Evolutionary conservation across 2,797 vertebrate genomes (phyloP), one percentile per base, ranked within the genome.

Genomic region (Schizopygopsis malacanthus): DNA sequence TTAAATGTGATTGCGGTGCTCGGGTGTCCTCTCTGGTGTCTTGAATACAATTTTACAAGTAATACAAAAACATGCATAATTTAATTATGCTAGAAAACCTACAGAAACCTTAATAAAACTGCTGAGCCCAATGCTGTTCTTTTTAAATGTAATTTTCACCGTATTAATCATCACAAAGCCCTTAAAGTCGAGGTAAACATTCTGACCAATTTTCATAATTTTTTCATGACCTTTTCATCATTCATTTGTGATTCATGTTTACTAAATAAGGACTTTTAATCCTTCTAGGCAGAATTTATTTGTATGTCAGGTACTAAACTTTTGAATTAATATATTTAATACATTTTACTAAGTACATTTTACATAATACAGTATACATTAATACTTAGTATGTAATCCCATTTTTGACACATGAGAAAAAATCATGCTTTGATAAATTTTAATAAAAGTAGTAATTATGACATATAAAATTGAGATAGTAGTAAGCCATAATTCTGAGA

Each of bases 1-100:
- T 79, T 71, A 71, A 79, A 84, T 67, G 45, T 59, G 52, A 71
- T 69, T 84, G 45, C 61, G 2, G n/a, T n/a, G 65, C 52, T 85
- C 52, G 12, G 18, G 69, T 59, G 52, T 37, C 56, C 9, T 47
- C 65, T 79, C 63, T 52, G 22, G 65, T 43, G 50, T 59, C 73
- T 70, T 4, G 72, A 33, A 41, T 52, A 20, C 63, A 33, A 56
- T 59, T 71, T 79, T 47, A 70, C 52, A 79, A 25, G 15, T 13
- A 79, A 71, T 25, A 83, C 59, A 47, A 41, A 76, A 76, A 54
- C 39, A 25, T 83, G 43, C 13, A n/a, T 28, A 6, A 13, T 65
- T 15, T 65, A 7, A 65, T 65, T 65, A 16, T 3, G 13, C 61
- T 65, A 2, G 71, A 25, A 65, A 75, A 7, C 54, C 5, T 39